phyloP scores from a whole-genome alignment of 1,140 invertebrate genomes.

The Aporrectodea caliginosa region DNA sequence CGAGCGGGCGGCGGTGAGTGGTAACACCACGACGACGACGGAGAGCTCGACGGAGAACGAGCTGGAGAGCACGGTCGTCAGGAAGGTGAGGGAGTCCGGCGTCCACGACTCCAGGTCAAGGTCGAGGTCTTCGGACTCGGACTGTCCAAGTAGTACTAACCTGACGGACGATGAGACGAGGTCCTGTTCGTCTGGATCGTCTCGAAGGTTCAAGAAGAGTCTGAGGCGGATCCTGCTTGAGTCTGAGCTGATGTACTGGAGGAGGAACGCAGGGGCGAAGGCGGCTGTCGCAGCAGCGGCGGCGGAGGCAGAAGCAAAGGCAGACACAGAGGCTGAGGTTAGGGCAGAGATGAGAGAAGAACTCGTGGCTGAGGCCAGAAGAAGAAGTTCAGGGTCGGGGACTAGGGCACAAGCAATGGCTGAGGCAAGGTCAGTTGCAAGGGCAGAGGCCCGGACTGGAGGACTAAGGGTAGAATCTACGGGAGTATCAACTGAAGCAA shows the following conservation, averaged over 20 bases:
- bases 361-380: too few species aligned
- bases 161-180: not conserved
- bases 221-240: constrained; percentile 7
- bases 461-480: too few species aligned
- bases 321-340: too few species aligned
- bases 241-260: not conserved
- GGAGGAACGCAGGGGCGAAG: not conserved
- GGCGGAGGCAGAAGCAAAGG: not conserved
- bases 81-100: not conserved
- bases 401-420: too few species aligned
- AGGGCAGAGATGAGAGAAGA: too few species aligned
- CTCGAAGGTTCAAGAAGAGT: not conserved
- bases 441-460: too few species aligned
- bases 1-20: not conserved
- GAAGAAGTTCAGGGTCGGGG: too few species aligned
- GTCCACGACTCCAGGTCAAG: not conserved
- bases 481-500: too few species aligned
- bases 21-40: constrained; percentile 2
- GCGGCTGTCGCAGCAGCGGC: too few species aligned
- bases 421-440: too few species aligned
- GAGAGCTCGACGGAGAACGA: constrained; percentile 13
- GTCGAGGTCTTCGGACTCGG: not conserved
- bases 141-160: not conserved
- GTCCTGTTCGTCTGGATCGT: not conserved
- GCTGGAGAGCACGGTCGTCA: not conserved